Evolutionary conservation across 2,113 vertebrate species (phyloP).

Genomic region (Pandion haliaetus): DNA sequence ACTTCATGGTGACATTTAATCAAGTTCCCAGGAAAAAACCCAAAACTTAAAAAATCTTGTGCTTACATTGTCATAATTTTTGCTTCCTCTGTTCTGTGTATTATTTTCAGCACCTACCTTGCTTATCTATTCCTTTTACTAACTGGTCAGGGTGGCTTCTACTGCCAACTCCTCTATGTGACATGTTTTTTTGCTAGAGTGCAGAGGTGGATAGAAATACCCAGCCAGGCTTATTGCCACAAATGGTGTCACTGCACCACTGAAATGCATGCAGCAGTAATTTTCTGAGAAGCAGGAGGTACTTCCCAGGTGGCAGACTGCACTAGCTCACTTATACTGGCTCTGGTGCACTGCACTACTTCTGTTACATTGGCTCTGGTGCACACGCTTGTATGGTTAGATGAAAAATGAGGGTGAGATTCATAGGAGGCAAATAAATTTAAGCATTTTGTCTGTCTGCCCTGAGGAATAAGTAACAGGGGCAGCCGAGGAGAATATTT

Average conservation of each 20-base stretch:
- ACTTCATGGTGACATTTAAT: neutral
- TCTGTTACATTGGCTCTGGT: neutral
- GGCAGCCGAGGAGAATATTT: rapidly evolving
- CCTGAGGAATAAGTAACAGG: neutral
- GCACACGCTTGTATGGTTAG: neutral
- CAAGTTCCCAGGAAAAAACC: neutral
- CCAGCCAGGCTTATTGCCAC: neutral
- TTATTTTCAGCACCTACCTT: neutral
- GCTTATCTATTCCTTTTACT: neutral
- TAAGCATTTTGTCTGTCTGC: neutral
- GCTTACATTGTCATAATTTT: neutral
- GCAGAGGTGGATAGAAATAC: too few species aligned
- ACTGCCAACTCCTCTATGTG: neutral
- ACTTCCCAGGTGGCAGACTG: neutral
- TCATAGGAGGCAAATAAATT: neutral
- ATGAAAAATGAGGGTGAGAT: neutral
- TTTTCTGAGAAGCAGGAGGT: neutral
- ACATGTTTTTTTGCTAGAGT: neutral
- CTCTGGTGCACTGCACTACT: neutral
- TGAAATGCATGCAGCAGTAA: neutral
- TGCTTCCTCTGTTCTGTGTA: neutral
- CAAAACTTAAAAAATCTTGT: neutral
- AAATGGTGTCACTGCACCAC: neutral
- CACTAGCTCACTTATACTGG: neutral
- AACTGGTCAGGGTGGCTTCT: neutral